Base-by-base conservation (phyloP, 2,797 vertebrate genomes). In the Coracias cyanogaster region DNA sequence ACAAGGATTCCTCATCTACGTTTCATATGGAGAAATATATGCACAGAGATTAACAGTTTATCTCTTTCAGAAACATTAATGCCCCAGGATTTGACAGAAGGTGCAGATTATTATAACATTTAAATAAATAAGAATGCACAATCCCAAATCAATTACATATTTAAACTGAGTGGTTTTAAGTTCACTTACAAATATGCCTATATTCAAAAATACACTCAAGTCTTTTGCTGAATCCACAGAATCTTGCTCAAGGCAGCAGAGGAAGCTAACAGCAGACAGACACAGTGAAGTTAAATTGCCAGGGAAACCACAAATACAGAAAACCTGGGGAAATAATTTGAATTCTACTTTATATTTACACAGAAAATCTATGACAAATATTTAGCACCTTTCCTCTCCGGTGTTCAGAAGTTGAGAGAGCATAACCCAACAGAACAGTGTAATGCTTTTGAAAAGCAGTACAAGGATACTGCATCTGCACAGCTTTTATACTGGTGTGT, bases 351-450 rank as follows among this genome's bases (percentile, higher is more conserved):
- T 37, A 33, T 33, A 64, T 49, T 84, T 26, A 48, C 2, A 29
- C 13, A 46, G 7, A 21, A 82, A 62, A 4, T 22, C 28, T 43
- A 26, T 26, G 77, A 57, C 45, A 77, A 52, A 16, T 9, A 71
- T 3, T 45, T 7, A 77, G 46, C 45, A 33, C 29, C 33, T 46
- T 31, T 74, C 15, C 61, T 52, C 19, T 28, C 64, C 22, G 19
- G 5, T 5, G 43, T 4, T 76, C 13, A 25, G 8, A 61, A 15
- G 28, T 0, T 12, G 37, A 69, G 62, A 52, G 19, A 1, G 0
- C 5, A 18, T 6, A 61, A 77, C 6, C 0, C 0, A 73, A 54
- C 3, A 41, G 51, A 66, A 21, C 28, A 8, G 35, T 4, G 18
- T 15, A 35, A 49, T 10, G 26, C 26, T 82, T 52, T 31, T 7